A percentile compares a stretch with the other conserved stretches of the same genome.
These are phyloP conservation scores for Notolepis coatsorum DNA, from an alignment of 2,797 vertebrate genomes.

Conservation along the genomic window DNA sequence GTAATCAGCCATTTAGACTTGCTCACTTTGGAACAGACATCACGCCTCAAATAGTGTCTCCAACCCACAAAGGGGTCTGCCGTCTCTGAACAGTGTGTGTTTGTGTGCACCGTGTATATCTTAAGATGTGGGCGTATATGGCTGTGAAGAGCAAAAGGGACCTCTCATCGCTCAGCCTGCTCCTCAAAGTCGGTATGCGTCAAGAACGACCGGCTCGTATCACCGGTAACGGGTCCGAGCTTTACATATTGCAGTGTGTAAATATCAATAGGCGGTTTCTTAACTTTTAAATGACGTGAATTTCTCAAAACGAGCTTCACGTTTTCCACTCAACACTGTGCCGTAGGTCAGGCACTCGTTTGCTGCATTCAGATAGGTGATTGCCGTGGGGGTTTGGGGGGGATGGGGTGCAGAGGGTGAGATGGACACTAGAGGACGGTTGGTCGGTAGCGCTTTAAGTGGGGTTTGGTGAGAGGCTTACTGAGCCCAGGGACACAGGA, in stretches of 20 bases:
- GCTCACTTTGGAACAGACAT: conserved; percentile 61
- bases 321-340: conserved; percentile 62
- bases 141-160: conserved; percentile 77
- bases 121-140: conserved; percentile 77
- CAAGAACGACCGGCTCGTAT: conserved; percentile 73
- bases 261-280: conserved; percentile 59
- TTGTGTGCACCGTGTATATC: conserved; percentile 47
- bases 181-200: conserved; percentile 68
- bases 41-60: conserved; percentile 57
- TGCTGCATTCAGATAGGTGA: conserved; percentile 73
- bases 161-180: conserved; percentile 66
- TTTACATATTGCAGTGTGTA: conserved; percentile 70
- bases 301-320: conserved; percentile 59
- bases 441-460: conserved; percentile 65
- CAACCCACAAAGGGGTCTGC: conserved; percentile 64
- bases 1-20: conserved; percentile 42
- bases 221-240: conserved; percentile 70
- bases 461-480: conserved; percentile 90
- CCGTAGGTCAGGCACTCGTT: conserved; percentile 81
- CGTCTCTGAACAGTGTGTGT: conserved; percentile 39
- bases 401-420: conserved; percentile 29
- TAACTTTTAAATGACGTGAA: conserved; percentile 34
- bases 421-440: conserved; percentile 17
- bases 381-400: conserved; percentile 42
- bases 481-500: conserved; percentile 87